Evolutionary conservation across 2,797 vertebrate species (phyloP).

Genomic region (Hypotaenidia okinawae): DNA sequence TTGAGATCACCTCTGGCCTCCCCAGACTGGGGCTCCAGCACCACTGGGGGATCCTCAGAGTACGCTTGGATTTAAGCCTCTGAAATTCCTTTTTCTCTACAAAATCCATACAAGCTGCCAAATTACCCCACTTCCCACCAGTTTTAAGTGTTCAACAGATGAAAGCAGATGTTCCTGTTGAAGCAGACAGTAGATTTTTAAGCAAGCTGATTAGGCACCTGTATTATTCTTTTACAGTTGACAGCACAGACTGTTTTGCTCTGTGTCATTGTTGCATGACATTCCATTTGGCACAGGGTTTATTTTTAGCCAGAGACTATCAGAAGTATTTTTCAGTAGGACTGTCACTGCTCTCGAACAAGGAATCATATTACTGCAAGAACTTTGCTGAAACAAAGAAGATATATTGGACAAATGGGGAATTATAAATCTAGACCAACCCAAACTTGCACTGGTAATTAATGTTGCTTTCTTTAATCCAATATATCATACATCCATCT

Average conservation of each 20-base stretch:
- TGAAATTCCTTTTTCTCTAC: neutral
- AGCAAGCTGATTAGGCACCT: slow-evolving; percentile 16
- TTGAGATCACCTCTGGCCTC: neutral
- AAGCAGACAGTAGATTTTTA: neutral
- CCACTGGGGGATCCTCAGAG: neutral
- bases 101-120: neutral
- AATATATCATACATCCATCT: neutral
- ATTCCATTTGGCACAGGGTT: slow-evolving; percentile 81
- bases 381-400: slow-evolving; percentile 72
- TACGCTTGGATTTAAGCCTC: neutral
- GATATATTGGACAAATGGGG: slow-evolving; percentile 84
- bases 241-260: slow-evolving; percentile 15
- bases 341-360: slow-evolving; percentile 73
- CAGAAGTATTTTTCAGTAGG: slow-evolving; percentile 82
- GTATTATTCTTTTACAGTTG: slow-evolving; percentile 37
- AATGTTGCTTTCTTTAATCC: slow-evolving; percentile 50
- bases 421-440: slow-evolving; percentile 98
- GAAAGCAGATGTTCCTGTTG: neutral
- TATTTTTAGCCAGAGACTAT: slow-evolving; percentile 92
- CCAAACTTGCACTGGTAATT: slow-evolving; percentile 96
- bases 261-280: slow-evolving; percentile 84
- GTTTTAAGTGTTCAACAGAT: neutral
- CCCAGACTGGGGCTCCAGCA: neutral
- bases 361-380: slow-evolving; percentile 75
- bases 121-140: neutral